Evolutionary conservation across 2,888 invertebrate genomes (phyloP), one percentile per base, ranked within the genome.

Genomic region (Crematogaster levior): DNA sequence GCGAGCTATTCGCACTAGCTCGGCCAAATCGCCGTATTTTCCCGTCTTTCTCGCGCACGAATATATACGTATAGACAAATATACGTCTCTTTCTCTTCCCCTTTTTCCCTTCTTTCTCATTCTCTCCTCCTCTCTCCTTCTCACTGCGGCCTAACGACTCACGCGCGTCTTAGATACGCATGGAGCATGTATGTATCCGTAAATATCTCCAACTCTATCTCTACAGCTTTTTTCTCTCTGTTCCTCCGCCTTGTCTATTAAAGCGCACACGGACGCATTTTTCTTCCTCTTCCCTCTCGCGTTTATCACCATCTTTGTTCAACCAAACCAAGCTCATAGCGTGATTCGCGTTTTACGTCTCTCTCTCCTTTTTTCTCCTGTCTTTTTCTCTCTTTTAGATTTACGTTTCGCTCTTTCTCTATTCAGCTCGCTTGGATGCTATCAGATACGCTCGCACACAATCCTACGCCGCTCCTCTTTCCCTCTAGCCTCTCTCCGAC

Each of bases 91-190:
- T 6, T 40, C 18, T 53, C 5, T 30, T 15, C 9, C 7, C 7
- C 15, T n/a, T 34, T 27, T 34, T 7, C 27, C 21, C 21, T 15
- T 15, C 24, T 9, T 21, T 51, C 34, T 24, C 34, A 1, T 34
- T 24, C 15, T 18, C 53, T n/a, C n/a, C 43, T 7, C 51, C 48
- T 34, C 15, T 21, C 21, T 51, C 48, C 12, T 1, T 60, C 58
- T 60, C 34, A 15, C 15, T 34, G 21, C 15, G 18, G 3, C 51
- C 40, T 66, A 77, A 66, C 65, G 65, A 46, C 77, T 77, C 56
- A 40, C 40, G 30, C 53, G 65, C 77, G 56, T 56, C 66, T 77
- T 66, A 77, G 77, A 18, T 63, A 77, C 66, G 77, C 77, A 56
- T 15, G 43, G 5, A 53, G 21, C 40, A 9, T 18, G 40, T 53